Base-by-base conservation (phyloP, 2,113 vertebrate species). In the Jaculus jaculus region DNA sequence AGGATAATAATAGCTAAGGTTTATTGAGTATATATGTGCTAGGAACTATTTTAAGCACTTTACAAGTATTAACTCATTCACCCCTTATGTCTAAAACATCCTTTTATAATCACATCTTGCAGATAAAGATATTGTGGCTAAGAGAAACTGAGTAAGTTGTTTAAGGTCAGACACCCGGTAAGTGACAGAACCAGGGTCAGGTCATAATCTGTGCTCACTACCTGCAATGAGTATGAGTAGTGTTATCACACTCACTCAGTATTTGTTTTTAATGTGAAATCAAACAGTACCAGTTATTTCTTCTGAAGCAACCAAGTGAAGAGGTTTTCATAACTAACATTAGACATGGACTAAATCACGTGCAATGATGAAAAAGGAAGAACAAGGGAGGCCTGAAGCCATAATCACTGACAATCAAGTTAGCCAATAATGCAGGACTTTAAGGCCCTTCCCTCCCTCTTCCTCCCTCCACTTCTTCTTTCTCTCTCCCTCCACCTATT, bases 1-100 rank as follows among this genome's bases (percentile, higher is more conserved):
- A 81, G 69, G 74, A 81, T 89, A 84, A 87, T 82, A 86, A 92
- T 5, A 74, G 72, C 30, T 69, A 78, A 82, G 5, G 16, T 75
- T 60, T 72, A 85, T 24, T 68, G 85, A 92, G 39, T 65, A 65
- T 32, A 17, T 73, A 72, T 72, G 65, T 37, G 32, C 28, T 28
- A 32, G 71, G 39, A 17, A 60, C 81, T 86, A 26, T 68, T 86
- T 80, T 86, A 37, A 93, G 74, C 58, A 21, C 68, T 58, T 51
- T 42, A 30, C 24, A 47, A 34, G 26, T 37, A 72, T 30, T 87
- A 88, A 88, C 42, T 89, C 66, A 77, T 78, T 90, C 30, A 54
- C 37, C 16, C 68, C 54, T 88, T 37, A 7, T 65, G 2, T 30
- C 32, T 66, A 63, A 71, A 18, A 61, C 69, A 10, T 11, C 39